Base-by-base conservation (phyloP, 2,113 vertebrate species). In the Mastomys coucha region DNA sequence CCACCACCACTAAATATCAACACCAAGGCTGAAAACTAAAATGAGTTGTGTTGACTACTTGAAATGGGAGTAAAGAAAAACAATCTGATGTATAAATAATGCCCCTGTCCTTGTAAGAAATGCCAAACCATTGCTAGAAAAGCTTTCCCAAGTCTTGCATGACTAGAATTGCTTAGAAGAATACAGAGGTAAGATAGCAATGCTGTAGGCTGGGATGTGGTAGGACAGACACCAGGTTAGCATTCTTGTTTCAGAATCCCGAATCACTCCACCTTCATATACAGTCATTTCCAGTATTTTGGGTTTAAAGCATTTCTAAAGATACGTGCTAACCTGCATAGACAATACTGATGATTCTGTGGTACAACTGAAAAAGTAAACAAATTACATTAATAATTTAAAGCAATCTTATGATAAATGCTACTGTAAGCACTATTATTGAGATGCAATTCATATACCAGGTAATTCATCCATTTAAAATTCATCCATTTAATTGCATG, bases 121-220 rank as follows among this genome's bases (percentile, higher is more conserved):
- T 33, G 33, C n/a, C 51, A 95, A 89, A 91, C 49, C 2, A 65
- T 70, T 89, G 36, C 89, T 58, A 96, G 51, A 91, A n/a, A 65
- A 63, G 90, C 19, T 88, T 24, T 84, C 78, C 69, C 67, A 42
- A 26, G 91, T 11, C 28, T 53, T 53, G 4, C 31, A 39, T 42
- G 24, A 19, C 53, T 58, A 77, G 60, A 97, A 84, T 7, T 91
- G 19, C 19, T 73, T 91, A 49, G 45, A 53, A 49, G 45, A 53
- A 53, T 22, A 53, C 45, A 87, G 42, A 84, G 17, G 45, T n/a
- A 49, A 88, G 45, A 88, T 3, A 72, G 45, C 12, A 51, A n/a
- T 69, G 49, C n/a, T 85, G 60, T 49, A 26, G 75, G 75, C 45
- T 77, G 75, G 45, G 75, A 49, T 49, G 45, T 51, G 45, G 45